Base-by-base conservation (phyloP, 2,797 vertebrate species). In the Protonibea diacanthus region DNA sequence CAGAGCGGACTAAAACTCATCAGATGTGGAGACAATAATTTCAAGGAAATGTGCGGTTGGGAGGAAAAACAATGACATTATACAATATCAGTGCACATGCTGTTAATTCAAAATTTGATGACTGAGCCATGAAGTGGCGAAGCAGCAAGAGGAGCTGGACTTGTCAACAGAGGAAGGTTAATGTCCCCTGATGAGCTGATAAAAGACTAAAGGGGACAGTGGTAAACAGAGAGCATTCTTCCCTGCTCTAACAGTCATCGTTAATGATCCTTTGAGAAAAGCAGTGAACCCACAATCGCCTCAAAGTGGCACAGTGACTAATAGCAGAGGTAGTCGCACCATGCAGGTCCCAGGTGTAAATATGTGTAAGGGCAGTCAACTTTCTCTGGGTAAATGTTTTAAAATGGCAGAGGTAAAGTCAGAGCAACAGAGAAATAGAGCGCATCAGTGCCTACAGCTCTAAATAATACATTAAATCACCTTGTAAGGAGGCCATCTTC, bases 241-340 rank as follows among this genome's bases (percentile, higher is more conserved):
- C 57, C 33, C 42, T 77, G 70, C 53, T n/a, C 40, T 40, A 67
- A 66, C 56, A 61, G 56, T 80, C 40, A 51, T 57, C 59, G 66
- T 64, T 86, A 82, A 87, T 74, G 67, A 82, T 80, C 70, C 74
- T 84, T 72, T 81, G 82, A 87, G 81, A 66, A 71, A 86, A 76
- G 64, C 56, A 64, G 18, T 82, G 74, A 85, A 82, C 74, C 71
- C 55, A 73, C 56, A 74, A 69, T 69, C 66, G 73, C 74, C 65
- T 78, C 68, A 73, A 60, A 62, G 77, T 76, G 71, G 33, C 23
- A 1, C 1, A 18, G 63, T 75, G 77, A 78, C 78, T 68, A 84
- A 78, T 78, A 82, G 83, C 51, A 42, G 42, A 75, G 74, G 55
- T 49, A 64, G 81, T 48, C 15, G 21, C 59, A 69, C 66, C 51